phyloP scores from a whole-genome alignment of 2,113 vertebrate species.

The Aspidoscelis tigris region DNA sequence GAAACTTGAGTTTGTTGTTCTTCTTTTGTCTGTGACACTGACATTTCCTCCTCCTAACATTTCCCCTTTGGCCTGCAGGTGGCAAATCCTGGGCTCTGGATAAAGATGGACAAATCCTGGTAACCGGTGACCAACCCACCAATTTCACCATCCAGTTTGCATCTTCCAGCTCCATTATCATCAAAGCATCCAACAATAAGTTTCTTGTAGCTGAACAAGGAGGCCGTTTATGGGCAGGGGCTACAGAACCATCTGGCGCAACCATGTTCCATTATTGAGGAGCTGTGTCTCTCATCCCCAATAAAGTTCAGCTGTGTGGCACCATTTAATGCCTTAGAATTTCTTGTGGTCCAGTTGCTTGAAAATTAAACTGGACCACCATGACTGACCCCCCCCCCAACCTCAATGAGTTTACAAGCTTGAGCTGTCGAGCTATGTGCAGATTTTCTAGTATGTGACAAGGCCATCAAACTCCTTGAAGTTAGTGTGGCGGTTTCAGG shows the following conservation, averaged over 20 bases:
- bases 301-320: constrained; percentile 20
- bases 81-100: constrained; percentile 46
- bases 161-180: constrained; percentile 27
- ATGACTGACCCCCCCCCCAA: too few species aligned
- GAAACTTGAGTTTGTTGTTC: not conserved
- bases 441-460: not conserved
- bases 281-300: not conserved
- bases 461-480: not conserved
- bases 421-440: not conserved
- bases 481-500: not conserved
- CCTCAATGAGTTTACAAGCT: not conserved
- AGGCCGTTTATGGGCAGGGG: constrained; percentile 40
- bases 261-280: constrained; percentile 47
- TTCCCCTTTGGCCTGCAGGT: not conserved
- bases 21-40: not conserved
- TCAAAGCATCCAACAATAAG: constrained; percentile 44
- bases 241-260: constrained; percentile 28
- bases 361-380: not conserved
- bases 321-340: not conserved
- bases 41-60: not conserved
- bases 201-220: constrained; percentile 45
- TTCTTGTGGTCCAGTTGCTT: not conserved
- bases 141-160: constrained; percentile 50
- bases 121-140: constrained; percentile 9
- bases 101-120: constrained; percentile 39